Percentiles rank a stretch among this genome's conserved stretches.
Conservation (phyloP, 2,113 vertebrate species). For the Phoxinus phoxinus region DNA sequence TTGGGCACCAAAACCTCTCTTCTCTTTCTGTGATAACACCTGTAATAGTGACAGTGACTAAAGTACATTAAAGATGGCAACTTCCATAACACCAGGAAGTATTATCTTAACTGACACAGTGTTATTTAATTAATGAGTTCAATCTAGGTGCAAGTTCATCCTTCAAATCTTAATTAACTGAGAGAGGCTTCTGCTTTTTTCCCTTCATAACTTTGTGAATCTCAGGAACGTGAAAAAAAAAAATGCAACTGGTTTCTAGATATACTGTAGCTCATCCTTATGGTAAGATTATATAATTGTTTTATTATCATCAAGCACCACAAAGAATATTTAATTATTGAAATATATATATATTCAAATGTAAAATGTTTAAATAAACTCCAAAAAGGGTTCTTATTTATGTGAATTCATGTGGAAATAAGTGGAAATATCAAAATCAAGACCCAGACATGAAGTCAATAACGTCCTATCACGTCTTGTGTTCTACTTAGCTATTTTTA, state of each 20-base stretch:
- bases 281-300: background rate
- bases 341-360: too few species aligned
- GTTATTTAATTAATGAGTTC: slow-evolving; percentile 10
- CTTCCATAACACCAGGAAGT: background rate
- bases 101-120: background rate
- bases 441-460: background rate
- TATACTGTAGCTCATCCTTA: background rate
- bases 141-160: slow-evolving; percentile 15
- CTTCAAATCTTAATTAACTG: slow-evolving; percentile 9
- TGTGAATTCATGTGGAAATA: background rate
- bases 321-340: background rate
- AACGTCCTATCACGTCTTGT: slow-evolving; percentile 7
- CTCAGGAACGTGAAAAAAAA: background rate
- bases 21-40: background rate
- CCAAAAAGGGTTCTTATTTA: background rate
- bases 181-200: background rate
- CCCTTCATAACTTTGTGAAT: background rate
- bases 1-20: background rate
- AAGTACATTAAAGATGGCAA: slow-evolving; percentile 5
- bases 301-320: background rate
- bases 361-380: background rate
- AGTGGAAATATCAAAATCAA: background rate
- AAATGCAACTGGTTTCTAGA: background rate
- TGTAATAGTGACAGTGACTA: background rate
- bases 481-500: slow-evolving; percentile 23